Conservation (phyloP, 2,113 vertebrate species). For the Cyrtonyx montezumae region DNA sequence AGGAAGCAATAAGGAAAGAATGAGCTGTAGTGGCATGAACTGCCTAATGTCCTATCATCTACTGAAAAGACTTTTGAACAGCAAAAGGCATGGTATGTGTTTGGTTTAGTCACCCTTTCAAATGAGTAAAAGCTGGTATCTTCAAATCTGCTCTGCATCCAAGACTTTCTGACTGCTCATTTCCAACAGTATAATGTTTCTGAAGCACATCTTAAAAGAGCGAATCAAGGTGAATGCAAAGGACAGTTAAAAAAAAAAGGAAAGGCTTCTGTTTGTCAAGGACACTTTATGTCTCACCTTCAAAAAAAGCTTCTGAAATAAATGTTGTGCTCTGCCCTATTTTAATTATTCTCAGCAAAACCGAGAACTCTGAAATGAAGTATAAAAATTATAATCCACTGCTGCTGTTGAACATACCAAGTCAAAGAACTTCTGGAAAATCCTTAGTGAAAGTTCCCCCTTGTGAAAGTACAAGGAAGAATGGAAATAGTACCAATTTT, state of each 20-base stretch:
- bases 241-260: background rate
- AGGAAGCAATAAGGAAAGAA: slow-evolving; percentile 29
- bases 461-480: background rate
- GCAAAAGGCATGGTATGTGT: background rate
- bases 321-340: background rate
- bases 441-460: background rate
- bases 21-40: background rate
- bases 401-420: background rate
- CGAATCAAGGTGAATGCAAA: background rate
- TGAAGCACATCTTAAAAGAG: background rate
- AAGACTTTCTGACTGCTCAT: background rate
- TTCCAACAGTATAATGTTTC: background rate
- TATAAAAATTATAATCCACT: background rate
- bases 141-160: background rate
- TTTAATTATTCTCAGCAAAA: slow-evolving; percentile 16
- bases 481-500: background rate
- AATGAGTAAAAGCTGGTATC: background rate
- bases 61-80: background rate
- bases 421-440: background rate
- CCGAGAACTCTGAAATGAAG: background rate
- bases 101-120: background rate
- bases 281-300: background rate
- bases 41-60: background rate
- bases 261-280: slow-evolving; percentile 5
- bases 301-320: background rate